A percentile compares a stretch with the other conserved stretches of the same genome.
These are phyloP conservation scores for Rissa tridactyla DNA, from an alignment of 2,113 vertebrate genomes.

Conservation along the genomic window DNA sequence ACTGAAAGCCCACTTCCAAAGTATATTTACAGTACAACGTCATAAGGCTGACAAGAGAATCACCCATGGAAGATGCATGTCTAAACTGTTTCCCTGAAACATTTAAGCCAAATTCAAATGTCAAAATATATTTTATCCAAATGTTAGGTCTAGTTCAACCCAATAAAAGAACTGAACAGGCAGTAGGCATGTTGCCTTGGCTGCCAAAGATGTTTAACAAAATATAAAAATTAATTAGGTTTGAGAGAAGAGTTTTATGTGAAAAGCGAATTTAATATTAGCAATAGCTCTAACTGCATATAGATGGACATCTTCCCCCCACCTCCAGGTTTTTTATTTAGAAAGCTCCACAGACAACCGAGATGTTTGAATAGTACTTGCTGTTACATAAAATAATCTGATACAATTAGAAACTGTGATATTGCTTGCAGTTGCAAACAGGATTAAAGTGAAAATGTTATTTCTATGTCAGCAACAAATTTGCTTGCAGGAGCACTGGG, in stretches of 20 bases:
- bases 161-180: slow-evolving; percentile 53
- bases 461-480: background rate
- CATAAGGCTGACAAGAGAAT: background rate
- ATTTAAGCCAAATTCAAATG: slow-evolving; percentile 66
- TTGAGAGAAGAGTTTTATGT: slow-evolving; percentile 45
- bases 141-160: slow-evolving; percentile 34
- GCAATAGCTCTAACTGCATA: slow-evolving; percentile 45
- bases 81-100: slow-evolving; percentile 52
- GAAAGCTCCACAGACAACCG: background rate
- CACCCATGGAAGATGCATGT: slow-evolving; percentile 1
- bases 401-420: slow-evolving; percentile 15
- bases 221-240: slow-evolving; percentile 26
- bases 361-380: background rate
- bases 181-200: slow-evolving; percentile 46
- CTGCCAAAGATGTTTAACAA: slow-evolving; percentile 3
- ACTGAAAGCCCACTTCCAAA: slow-evolving; percentile 35
- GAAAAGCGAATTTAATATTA: slow-evolving; percentile 46
- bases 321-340: slow-evolving; percentile 43
- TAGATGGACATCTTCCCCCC: background rate
- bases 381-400: slow-evolving; percentile 5
- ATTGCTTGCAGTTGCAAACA: background rate
- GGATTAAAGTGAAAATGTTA: background rate
- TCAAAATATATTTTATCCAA: slow-evolving; percentile 67
- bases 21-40: slow-evolving; percentile 21
- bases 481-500: background rate